Conservation (phyloP, 2,888 invertebrate genomes). For the Trisateles emortualis region DNA sequence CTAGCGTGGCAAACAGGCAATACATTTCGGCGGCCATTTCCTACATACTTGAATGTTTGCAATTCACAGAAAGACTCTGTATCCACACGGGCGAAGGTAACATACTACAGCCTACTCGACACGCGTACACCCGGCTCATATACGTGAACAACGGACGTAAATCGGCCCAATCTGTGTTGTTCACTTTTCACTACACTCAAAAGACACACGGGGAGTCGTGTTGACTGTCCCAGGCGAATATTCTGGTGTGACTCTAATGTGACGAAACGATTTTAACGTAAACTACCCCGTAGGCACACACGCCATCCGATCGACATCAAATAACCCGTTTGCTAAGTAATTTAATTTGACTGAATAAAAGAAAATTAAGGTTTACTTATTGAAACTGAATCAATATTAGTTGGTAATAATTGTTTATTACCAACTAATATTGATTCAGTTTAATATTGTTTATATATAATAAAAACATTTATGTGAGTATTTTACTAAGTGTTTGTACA, state of each 20-base stretch:
- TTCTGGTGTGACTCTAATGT: slow-evolving; percentile 2
- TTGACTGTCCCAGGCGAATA: slow-evolving; percentile 3
- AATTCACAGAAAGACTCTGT: slow-evolving; percentile 58
- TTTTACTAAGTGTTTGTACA: too few species aligned
- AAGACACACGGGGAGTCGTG: slow-evolving; percentile 14
- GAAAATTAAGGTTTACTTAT: too few species aligned
- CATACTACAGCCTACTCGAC: slow-evolving; percentile 39
- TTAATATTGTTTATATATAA: too few species aligned
- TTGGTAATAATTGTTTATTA: slow-evolving; percentile 1
- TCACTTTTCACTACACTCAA: slow-evolving; percentile 9
- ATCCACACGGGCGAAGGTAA: slow-evolving; percentile 33
- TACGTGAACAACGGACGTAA: slow-evolving; percentile 54
- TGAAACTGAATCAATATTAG: not conserved
- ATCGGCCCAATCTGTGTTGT: slow-evolving; percentile 63
- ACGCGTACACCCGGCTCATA: slow-evolving; percentile 43
- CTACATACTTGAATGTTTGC: slow-evolving; percentile 57
- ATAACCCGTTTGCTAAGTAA: too few species aligned
- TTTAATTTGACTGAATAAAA: too few species aligned
- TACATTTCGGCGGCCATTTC: slow-evolving; percentile 52
- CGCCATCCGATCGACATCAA: too few species aligned
- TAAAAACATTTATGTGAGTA: too few species aligned
- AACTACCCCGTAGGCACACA: not conserved
- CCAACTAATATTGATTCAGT: too few species aligned
- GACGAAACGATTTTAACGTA: not conserved
- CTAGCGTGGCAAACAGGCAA: slow-evolving; percentile 50